Percentiles rank a stretch among this genome's conserved stretches.
These are phyloP conservation scores for Lochmaea capreae DNA, from an alignment of 2,888 invertebrate species.

Conservation along the genomic window DNA sequence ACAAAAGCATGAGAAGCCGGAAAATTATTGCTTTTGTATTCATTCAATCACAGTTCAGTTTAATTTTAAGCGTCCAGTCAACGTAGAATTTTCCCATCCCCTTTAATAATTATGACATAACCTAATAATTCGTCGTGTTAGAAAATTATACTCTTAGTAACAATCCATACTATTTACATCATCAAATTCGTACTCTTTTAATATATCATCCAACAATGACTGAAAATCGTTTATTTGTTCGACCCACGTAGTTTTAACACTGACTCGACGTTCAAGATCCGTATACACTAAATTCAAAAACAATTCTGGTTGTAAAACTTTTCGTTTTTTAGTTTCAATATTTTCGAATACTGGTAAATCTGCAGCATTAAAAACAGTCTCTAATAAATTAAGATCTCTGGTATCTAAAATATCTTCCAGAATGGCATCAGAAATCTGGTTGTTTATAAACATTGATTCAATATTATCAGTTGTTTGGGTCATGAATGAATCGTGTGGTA, in stretches of 20 bases:
- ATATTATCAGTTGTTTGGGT: neutral
- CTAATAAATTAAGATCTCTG: constrained; percentile 73
- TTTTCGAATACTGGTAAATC: constrained; percentile 60
- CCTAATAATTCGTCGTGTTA: neutral
- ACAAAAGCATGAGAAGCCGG: too few species aligned
- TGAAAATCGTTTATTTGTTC: constrained; percentile 75
- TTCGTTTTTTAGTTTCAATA: constrained; percentile 53
- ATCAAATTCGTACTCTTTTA: constrained; percentile 71
- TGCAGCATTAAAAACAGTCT: constrained; percentile 69
- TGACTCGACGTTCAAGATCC: constrained; percentile 72
- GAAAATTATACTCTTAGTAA: constrained; percentile 67
- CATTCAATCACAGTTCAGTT: too few species aligned
- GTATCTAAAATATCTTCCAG: constrained; percentile 75
- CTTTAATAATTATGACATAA: too few species aligned
- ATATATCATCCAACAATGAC: constrained; percentile 80
- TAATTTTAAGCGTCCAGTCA: neutral
- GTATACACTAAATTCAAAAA: constrained; percentile 72
- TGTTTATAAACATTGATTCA: neutral
- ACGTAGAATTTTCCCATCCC: neutral
- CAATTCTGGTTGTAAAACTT: constrained; percentile 69
- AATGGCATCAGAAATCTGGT: constrained; percentile 65
- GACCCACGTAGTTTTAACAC: constrained; percentile 75
- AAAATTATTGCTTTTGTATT: too few species aligned
- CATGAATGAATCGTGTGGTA: neutral
- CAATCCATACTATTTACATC: constrained; percentile 78